A percentile compares a stretch with the other conserved stretches of the same genome.
phyloP scores from a whole-genome alignment of 2,888 invertebrate genomes.

The Galerucella pusilla region DNA sequence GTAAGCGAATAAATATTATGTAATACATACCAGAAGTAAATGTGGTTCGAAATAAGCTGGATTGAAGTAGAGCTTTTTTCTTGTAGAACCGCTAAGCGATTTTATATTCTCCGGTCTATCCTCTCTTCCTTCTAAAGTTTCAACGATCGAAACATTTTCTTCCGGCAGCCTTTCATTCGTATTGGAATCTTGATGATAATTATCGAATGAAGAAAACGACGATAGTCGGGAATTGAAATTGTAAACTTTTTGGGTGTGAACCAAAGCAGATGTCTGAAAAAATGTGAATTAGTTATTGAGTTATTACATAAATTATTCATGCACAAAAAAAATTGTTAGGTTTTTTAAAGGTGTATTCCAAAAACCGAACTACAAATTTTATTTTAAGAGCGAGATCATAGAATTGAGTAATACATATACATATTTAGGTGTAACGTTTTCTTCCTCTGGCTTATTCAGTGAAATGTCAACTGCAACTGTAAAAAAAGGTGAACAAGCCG shows the following conservation, averaged over 20 bases:
- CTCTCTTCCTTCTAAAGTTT: constrained; percentile 76
- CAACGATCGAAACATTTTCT: constrained; percentile 87
- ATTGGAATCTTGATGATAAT: constrained; percentile 67
- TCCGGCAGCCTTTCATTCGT: constrained; percentile 81
- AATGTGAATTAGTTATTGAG: background rate
- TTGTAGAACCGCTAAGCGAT: constrained; percentile 75
- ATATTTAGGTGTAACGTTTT: no score
- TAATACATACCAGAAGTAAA: constrained; percentile 75
- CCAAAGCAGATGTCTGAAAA: constrained; percentile 73
- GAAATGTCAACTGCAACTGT: no score
- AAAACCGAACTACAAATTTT: no score
- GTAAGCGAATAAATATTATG: background rate
- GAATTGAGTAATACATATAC: no score
- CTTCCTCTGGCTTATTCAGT: no score
- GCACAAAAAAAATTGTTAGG: no score
- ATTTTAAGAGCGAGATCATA: no score
- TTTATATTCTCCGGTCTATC: constrained; percentile 75
- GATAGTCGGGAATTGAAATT: constrained; percentile 32
- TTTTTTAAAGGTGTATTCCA: no score
- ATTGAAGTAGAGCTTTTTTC: constrained; percentile 87
- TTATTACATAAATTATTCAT: no score
- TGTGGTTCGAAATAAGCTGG: constrained; percentile 93
- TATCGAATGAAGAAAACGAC: constrained; percentile 50
- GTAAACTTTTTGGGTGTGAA: constrained; percentile 70
- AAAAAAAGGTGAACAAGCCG: no score